Evolutionary conservation across 2,113 vertebrate genomes (phyloP).

Genomic region (Alaudala cheleensis): DNA sequence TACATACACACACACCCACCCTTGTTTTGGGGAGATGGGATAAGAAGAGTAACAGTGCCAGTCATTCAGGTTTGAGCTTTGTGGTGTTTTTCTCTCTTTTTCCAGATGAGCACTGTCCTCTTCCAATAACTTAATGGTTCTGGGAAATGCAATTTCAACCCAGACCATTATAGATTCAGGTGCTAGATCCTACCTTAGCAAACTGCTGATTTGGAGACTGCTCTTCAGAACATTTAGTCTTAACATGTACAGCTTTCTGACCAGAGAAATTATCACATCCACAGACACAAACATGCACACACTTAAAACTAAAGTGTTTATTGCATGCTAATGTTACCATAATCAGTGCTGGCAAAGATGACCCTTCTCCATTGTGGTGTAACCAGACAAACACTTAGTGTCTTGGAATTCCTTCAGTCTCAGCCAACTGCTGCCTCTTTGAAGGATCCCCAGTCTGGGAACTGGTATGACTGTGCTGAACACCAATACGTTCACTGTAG

Average conservation of each 20-base stretch:
- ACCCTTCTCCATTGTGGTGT: neutral
- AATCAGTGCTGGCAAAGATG: neutral
- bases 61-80: neutral
- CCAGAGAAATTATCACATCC: neutral
- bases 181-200: neutral
- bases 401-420: conserved; percentile 16
- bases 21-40: neutral
- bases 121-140: neutral
- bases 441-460: neutral
- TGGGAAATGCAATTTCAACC: neutral
- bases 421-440: neutral
- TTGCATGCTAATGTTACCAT: conserved; percentile 32
- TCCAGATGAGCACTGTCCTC: neutral
- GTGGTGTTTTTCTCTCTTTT: neutral
- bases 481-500: neutral
- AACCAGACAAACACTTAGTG: neutral
- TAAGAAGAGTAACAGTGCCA: neutral
- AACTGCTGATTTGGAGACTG: neutral
- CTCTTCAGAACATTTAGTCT: neutral
- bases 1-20: neutral
- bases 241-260: neutral
- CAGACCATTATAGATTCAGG: neutral
- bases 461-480: neutral
- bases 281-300: neutral
- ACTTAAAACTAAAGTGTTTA: conserved; percentile 36